Evolutionary conservation across 2,888 invertebrate genomes (phyloP).

Genomic region (Glyphotaelius pellucidus): DNA sequence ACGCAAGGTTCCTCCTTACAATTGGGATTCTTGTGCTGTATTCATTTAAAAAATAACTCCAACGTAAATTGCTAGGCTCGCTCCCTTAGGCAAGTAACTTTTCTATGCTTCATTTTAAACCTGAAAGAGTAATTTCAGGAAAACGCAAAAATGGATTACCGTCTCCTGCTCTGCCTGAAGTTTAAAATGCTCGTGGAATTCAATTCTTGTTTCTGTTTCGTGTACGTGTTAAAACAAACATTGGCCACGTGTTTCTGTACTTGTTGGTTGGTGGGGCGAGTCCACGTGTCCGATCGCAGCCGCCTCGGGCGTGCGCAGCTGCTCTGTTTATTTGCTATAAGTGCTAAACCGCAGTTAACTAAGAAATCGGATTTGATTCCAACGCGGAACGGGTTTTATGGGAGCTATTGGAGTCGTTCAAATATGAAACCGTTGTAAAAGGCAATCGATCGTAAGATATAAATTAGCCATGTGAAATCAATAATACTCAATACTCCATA

Average conservation of each 20-base stretch:
- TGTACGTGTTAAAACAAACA: neutral
- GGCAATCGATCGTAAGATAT: neutral
- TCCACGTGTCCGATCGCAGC: neutral
- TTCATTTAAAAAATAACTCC: too few species aligned
- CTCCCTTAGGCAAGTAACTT: neutral
- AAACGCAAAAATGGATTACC: neutral
- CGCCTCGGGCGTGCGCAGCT: neutral
- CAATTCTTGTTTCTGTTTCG: neutral
- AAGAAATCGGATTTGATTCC: neutral
- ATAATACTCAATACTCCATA: neutral
- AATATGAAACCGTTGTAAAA: neutral
- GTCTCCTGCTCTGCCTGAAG: neutral
- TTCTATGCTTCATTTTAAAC: neutral
- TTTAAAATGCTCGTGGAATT: neutral
- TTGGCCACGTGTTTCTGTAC: neutral
- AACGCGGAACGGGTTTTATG: neutral
- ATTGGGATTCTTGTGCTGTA: too few species aligned
- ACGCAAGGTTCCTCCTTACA: too few species aligned
- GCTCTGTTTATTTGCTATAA: neutral
- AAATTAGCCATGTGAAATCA: neutral
- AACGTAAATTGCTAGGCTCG: neutral
- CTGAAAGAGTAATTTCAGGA: neutral
- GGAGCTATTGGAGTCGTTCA: neutral
- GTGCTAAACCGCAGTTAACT: neutral
- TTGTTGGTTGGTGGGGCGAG: neutral